A percentile compares a stretch with the other conserved stretches of the same genome.
Conservation (phyloP, 2,113 vertebrate genomes). For the Galemys pyrenaicus region DNA sequence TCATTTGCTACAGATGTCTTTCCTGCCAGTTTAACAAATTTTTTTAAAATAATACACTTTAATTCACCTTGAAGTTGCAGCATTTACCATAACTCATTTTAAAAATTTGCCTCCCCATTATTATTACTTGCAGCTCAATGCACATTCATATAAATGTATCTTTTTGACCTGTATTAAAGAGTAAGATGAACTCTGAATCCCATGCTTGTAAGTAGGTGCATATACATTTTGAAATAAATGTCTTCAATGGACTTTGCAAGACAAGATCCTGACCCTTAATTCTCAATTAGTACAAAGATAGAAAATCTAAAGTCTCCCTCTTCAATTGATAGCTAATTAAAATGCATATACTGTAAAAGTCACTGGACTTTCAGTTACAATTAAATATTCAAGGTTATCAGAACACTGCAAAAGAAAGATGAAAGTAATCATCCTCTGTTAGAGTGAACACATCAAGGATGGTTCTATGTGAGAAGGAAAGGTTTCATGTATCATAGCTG, state of each 20-base stretch:
- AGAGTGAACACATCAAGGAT: conserved; percentile 30
- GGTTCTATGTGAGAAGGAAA: not conserved
- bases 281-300: conserved; percentile 84
- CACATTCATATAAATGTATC: conserved; percentile 23
- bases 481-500: not conserved
- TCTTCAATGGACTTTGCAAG: conserved; percentile 80
- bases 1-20: not conserved
- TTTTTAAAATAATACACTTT: not conserved
- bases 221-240: conserved; percentile 83
- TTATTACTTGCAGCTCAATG: not conserved
- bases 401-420: conserved; percentile 71
- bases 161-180: conserved; percentile 70
- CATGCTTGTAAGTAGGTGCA: conserved; percentile 72
- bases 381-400: conserved; percentile 83
- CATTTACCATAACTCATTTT: not conserved
- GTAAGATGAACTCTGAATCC: conserved; percentile 66
- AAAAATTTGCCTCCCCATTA: conserved; percentile 35
- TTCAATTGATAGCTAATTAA: conserved; percentile 84
- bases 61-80: not conserved
- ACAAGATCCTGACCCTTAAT: conserved; percentile 78
- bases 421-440: conserved; percentile 51
- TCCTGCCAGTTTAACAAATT: not conserved
- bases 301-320: conserved; percentile 79
- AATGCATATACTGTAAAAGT: conserved; percentile 80
- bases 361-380: conserved; percentile 84